Base-by-base conservation (phyloP, 2,888 invertebrate genomes). In the Iselma pallidipennis region DNA sequence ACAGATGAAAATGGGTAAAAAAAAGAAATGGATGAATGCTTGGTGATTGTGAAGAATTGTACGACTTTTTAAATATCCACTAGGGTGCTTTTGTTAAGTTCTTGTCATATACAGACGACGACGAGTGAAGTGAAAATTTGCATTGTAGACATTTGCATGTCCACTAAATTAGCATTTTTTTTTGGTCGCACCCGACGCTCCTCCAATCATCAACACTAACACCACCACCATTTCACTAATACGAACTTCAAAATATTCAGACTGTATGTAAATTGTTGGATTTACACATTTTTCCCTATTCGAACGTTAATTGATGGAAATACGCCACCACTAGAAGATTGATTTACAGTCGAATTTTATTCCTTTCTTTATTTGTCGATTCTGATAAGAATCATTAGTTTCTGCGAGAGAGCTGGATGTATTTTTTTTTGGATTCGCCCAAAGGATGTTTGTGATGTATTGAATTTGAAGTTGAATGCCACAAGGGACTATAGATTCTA, bases 151-250 rank as follows among this genome's bases (percentile, higher is more conserved):
- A 65, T 67, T 67, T 67, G 61, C 63, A 67, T 63, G 65, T 63
- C 63, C 65, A 61, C 59, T 56, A 59, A 67, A 67, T 67, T 67
- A 63, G 61, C 63, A 67, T 67, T 65, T 65, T 62, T 63, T 60
- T 16, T 12, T 37, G n/a, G n/a, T n/a, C 33, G n/a, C 9, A 12
- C 12, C 9, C 33, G 26, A 5, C 26, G 26, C 6, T 26, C 33
- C 33, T 33, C 33, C 9, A 16, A 16, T 1, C 16, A 37, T 16
- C 16, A 37, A 6, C 7, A 6, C 14, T 9, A 33, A 14, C 31
- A 25, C 25, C 25, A 25, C 5, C 25, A 25, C 12, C 29, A 37
- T 16, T 16, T 23, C 49, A 16, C 16, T 2, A 31, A 31, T 6
- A 29, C 19, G 50, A 57, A 61, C 16, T 10, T 9, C 19, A 3